Conservation (phyloP, 2,113 vertebrate species). For the Spea bombifrons region DNA sequence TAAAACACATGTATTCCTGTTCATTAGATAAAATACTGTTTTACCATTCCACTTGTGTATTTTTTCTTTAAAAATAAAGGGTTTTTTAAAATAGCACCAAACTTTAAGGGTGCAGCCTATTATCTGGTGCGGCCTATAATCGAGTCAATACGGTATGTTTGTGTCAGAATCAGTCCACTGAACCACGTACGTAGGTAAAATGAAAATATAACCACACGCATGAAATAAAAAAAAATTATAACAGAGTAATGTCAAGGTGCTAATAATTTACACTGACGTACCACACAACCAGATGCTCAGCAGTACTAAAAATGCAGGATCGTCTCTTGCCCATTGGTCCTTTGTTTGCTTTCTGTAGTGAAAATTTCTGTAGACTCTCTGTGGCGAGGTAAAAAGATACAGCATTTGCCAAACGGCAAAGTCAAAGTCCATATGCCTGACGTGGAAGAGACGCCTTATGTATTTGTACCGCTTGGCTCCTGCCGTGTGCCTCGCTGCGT, state of each 20-base stretch:
- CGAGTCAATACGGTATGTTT: too few relatives aligned
- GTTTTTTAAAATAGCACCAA: too few relatives aligned
- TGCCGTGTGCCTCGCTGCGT: slow-evolving; percentile 86
- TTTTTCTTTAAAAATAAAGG: too few relatives aligned
- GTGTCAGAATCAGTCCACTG: too few relatives aligned
- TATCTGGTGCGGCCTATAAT: too few relatives aligned
- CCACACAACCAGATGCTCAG: slow-evolving; percentile 95
- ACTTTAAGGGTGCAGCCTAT: too few relatives aligned
- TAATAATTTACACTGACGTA: slow-evolving; percentile 56
- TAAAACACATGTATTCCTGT: too few relatives aligned
- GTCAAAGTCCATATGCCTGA: slow-evolving; percentile 96
- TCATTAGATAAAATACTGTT: too few relatives aligned
- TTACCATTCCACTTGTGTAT: too few relatives aligned
- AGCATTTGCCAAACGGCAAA: slow-evolving; percentile 98
- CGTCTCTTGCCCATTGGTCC: slow-evolving; percentile 96
- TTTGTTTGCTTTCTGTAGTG: slow-evolving; percentile 98
- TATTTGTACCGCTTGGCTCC: slow-evolving; percentile 96
- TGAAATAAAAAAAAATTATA: background rate
- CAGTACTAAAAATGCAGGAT: slow-evolving; percentile 91
- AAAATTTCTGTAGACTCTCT: slow-evolving; percentile 96
- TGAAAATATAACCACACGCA: too few relatives aligned
- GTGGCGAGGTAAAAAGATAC: slow-evolving; percentile 93
- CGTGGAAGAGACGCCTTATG: slow-evolving; percentile 83
- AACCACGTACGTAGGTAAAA: too few relatives aligned
- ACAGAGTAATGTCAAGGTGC: background rate